Evolutionary conservation across 2,888 invertebrate species (phyloP).

Genomic region (Callyntrura guangdongensis): DNA sequence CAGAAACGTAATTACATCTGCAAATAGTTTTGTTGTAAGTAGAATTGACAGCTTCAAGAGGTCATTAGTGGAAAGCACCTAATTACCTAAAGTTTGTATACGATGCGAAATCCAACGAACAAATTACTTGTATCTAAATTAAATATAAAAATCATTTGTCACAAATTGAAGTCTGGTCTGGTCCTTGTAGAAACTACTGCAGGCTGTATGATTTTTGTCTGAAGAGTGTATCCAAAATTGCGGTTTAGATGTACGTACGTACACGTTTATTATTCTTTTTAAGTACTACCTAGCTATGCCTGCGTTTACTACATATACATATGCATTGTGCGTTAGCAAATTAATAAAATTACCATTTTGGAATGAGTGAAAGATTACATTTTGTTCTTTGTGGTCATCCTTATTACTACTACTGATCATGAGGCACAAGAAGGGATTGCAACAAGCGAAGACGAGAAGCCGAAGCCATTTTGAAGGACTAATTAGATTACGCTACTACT

Average conservation of each 20-base stretch:
- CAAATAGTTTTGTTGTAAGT: neutral
- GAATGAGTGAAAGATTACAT: neutral
- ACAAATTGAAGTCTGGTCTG: neutral
- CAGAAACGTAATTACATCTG: neutral
- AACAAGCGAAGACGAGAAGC: constrained; percentile 1
- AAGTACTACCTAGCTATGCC: neutral
- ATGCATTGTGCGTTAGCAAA: neutral
- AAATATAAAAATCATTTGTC: neutral
- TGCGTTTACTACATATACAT: neutral
- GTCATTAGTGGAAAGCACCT: constrained; percentile 5
- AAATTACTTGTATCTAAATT: neutral
- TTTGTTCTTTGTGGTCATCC: constrained; percentile 4
- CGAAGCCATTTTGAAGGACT: neutral
- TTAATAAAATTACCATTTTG: neutral
- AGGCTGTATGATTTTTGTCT: too few relatives aligned
- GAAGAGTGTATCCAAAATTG: too few relatives aligned
- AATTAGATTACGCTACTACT: constrained; percentile 31
- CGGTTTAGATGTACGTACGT: too few relatives aligned
- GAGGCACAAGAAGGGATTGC: neutral
- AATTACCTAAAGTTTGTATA: too few relatives aligned
- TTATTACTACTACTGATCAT: neutral
- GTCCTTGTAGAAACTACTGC: neutral
- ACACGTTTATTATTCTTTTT: too few relatives aligned
- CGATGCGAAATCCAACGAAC: neutral
- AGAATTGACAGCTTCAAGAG: constrained; percentile 10